Conservation (phyloP, 2,797 vertebrate species). For the Malurus leucopterus region DNA sequence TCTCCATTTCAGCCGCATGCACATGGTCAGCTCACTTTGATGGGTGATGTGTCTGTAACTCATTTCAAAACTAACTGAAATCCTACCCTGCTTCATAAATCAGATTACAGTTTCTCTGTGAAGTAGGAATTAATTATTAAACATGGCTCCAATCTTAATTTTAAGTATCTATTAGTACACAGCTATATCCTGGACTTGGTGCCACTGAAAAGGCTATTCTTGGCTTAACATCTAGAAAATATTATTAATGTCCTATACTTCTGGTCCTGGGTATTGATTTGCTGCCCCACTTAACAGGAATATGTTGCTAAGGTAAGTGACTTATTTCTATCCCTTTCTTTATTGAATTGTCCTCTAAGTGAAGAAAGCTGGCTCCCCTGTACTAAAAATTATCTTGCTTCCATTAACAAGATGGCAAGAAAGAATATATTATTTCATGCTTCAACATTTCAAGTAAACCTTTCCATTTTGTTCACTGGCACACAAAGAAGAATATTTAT, state of each 20-base stretch:
- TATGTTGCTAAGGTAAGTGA: constrained; percentile 31
- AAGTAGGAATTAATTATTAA: constrained; percentile 11
- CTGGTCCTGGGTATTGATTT: constrained; percentile 40
- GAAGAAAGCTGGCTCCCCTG: not conserved
- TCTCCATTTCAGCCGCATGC: not conserved
- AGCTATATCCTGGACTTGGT: not conserved
- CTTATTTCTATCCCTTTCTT: constrained; percentile 24
- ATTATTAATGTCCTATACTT: constrained; percentile 23
- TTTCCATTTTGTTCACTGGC: not conserved
- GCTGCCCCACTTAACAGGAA: constrained; percentile 30
- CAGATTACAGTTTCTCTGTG: not conserved
- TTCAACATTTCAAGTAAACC: not conserved
- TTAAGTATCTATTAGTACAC: not conserved
- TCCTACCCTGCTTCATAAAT: not conserved
- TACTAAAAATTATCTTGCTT: not conserved
- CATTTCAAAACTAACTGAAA: not conserved
- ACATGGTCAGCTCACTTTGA: not conserved
- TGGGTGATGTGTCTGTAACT: not conserved
- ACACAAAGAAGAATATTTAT: not conserved
- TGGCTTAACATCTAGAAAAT: not conserved
- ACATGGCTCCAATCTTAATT: not conserved
- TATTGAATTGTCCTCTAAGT: constrained; percentile 19
- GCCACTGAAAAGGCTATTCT: not conserved
- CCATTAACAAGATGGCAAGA: constrained; percentile 1
- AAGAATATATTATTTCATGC: not conserved